Percentiles rank a stretch among this genome's conserved stretches.
These are phyloP conservation scores for Harpalus rufipes DNA, from an alignment of 2,888 invertebrate species.

Conservation along the genomic window DNA sequence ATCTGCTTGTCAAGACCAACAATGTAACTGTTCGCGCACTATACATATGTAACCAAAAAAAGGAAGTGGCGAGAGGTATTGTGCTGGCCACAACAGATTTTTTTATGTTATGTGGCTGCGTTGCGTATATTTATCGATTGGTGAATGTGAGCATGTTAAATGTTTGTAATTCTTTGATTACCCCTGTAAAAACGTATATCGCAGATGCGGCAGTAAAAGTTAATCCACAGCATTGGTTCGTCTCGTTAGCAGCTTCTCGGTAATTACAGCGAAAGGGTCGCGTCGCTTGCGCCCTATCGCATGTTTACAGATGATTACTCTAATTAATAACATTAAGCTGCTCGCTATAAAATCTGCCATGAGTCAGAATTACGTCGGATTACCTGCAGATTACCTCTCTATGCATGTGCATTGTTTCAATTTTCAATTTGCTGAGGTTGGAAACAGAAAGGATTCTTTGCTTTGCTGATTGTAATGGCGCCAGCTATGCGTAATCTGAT, in stretches of 20 bases:
- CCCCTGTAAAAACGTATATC: conserved; percentile 10
- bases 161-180: not conserved
- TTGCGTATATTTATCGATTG: too few species aligned
- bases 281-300: conserved; percentile 57
- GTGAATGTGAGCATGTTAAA: too few species aligned
- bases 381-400: conserved; percentile 63
- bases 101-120: too few species aligned
- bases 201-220: conserved; percentile 41
- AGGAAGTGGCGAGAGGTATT: too few species aligned
- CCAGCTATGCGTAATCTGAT: not conserved
- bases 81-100: too few species aligned
- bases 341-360: conserved; percentile 66
- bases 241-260: conserved; percentile 64
- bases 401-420: conserved; percentile 45
- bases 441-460: not conserved
- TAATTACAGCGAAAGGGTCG: conserved; percentile 65
- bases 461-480: conserved; percentile 22
- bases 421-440: conserved; percentile 56
- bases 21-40: too few species aligned
- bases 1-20: too few species aligned
- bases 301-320: conserved; percentile 67
- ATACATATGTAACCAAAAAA: too few species aligned
- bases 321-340: conserved; percentile 67
- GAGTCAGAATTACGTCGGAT: conserved; percentile 67
- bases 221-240: conserved; percentile 30